Base-by-base conservation (phyloP, 23 tunicate species). In the Botrylloides violaceus region DNA sequence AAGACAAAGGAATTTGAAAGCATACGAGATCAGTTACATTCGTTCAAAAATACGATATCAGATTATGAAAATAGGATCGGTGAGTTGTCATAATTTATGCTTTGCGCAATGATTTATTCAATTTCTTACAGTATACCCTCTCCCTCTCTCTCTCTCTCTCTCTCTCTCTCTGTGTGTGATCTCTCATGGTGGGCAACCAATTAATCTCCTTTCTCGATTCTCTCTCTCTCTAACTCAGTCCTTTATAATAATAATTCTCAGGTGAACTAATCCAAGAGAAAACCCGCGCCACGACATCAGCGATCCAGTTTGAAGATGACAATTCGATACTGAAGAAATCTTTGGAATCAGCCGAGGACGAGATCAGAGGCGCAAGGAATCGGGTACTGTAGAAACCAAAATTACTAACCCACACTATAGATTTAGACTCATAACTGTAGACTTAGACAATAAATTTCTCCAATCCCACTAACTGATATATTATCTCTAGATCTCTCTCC, bases 61-160 rank as follows among this genome's bases (percentile, higher is more conserved):
- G 80, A 78, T 53, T 84, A 84, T 59, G 92, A 84, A 61, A 36
- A 6, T 0, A 39, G 92, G 33, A 73, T 84, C 49, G 50, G 72
- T 5, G 79, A 78, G 15, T 64, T n/a, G n/a, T n/a, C n/a, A n/a
- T n/a, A n/a, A n/a, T n/a, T n/a, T n/a, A n/a, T n/a, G n/a, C n/a
- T n/a, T n/a, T n/a, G n/a, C n/a, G n/a, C n/a, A n/a, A n/a, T n/a
- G n/a, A n/a, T n/a, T n/a, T n/a, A n/a, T n/a, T n/a, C n/a, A n/a
- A n/a, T n/a, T n/a, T n/a, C n/a, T n/a, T n/a, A n/a, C n/a, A n/a
- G n/a, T n/a, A n/a, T n/a, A n/a, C n/a, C n/a, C n/a, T n/a, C n/a
- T n/a, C n/a, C n/a, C n/a, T n/a, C n/a, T n/a, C n/a, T n/a, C n/a
- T n/a, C n/a, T n/a, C n/a, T n/a, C 74, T 39, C 64, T 65, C 36